Conservation (phyloP, 23 tunicate species). For the Corella eumyota region DNA sequence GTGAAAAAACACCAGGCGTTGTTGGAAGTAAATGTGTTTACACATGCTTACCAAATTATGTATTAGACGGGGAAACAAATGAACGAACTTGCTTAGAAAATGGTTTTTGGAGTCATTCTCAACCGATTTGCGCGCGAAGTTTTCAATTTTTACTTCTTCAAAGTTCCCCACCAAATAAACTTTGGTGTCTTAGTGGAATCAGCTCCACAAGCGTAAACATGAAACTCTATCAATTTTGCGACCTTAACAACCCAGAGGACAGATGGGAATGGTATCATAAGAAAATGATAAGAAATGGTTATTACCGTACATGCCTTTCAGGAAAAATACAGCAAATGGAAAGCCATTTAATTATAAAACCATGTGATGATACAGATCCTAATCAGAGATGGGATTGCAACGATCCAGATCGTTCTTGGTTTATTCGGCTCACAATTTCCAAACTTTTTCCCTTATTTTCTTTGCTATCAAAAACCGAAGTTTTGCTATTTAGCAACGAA, state of each 20-base stretch:
- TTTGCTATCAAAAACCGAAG: slow-evolving; percentile 13
- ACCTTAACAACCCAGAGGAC: neutral
- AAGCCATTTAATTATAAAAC: slow-evolving; percentile 9
- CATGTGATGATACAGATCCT: slow-evolving; percentile 19
- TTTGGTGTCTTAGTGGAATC: slow-evolving; percentile 17
- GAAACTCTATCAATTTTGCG: slow-evolving; percentile 3
- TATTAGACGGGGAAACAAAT: slow-evolving; percentile 8
- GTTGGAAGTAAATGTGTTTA: slow-evolving; percentile 19
- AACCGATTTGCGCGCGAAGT: slow-evolving; percentile 17
- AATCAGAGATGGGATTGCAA: slow-evolving; percentile 50
- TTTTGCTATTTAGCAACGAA: slow-evolving; percentile 14
- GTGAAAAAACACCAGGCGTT: neutral
- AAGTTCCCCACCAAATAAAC: slow-evolving; percentile 27
- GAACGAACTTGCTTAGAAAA: slow-evolving; percentile 22
- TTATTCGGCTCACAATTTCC: slow-evolving; percentile 20
- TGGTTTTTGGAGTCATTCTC: slow-evolving; percentile 27
- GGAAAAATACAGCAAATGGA: neutral
- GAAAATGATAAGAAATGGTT: slow-evolving; percentile 10
- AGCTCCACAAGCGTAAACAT: neutral
- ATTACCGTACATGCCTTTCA: slow-evolving; percentile 21
- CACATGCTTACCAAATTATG: slow-evolving; percentile 23
- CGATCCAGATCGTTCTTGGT: slow-evolving; percentile 11
- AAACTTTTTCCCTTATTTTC: slow-evolving; percentile 21
- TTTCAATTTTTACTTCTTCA: slow-evolving; percentile 41
- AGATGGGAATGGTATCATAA: slow-evolving; percentile 52